These are phyloP conservation scores for Prosopocoilus inquinatus DNA, from an alignment of 2,888 invertebrate species.

Conservation along the genomic window DNA sequence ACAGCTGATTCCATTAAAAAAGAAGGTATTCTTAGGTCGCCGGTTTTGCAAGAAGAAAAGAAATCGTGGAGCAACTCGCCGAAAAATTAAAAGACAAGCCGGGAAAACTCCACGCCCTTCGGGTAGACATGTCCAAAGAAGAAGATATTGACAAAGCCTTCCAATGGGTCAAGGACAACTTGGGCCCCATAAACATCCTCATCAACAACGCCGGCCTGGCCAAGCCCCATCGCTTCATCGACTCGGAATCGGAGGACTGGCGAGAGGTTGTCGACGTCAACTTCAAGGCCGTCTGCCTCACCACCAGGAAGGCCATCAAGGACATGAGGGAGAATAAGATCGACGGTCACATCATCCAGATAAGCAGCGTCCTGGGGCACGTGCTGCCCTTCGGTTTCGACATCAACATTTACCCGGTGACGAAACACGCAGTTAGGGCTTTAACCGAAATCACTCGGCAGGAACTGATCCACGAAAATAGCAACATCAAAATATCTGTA, in stretches of 20 bases:
- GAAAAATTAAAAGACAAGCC: not conserved
- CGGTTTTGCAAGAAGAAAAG: slow-evolving; percentile 7
- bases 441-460: slow-evolving; percentile 4
- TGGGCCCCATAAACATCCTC: slow-evolving; percentile 19
- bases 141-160: slow-evolving; percentile 17
- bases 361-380: slow-evolving; percentile 10
- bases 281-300: not conserved
- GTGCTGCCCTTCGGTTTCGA: not conserved
- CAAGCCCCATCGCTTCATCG: not conserved
- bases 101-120: slow-evolving; percentile 10
- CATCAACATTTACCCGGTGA: slow-evolving; percentile 1
- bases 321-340: slow-evolving; percentile 9
- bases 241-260: not conserved
- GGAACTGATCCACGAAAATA: not conserved
- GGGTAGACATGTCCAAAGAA: slow-evolving; percentile 16
- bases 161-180: slow-evolving; percentile 11
- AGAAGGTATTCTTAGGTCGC: not conserved
- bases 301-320: slow-evolving; percentile 5
- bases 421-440: slow-evolving; percentile 9
- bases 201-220: slow-evolving; percentile 21
- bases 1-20: too few relatives aligned
- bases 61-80: not conserved
- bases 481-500: slow-evolving; percentile 11
- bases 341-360: slow-evolving; percentile 6
- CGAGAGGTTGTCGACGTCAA: slow-evolving; percentile 4